Base-by-base conservation (phyloP, 2,888 invertebrate genomes). In the Spilarctia lutea region DNA sequence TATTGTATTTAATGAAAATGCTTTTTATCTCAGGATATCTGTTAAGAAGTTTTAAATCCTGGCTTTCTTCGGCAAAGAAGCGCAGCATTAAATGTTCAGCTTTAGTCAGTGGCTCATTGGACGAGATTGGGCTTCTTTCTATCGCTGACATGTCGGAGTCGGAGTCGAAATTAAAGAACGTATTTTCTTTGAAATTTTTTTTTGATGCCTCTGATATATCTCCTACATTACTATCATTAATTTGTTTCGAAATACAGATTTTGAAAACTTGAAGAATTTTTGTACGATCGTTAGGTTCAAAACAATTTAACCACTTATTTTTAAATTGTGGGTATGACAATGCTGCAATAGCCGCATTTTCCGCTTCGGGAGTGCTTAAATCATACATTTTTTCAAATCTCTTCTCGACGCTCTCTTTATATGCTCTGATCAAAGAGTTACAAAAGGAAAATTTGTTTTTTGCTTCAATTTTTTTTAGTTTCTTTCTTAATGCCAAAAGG, bases 331-430 rank as follows among this genome's bases (percentile, higher is more conserved):
- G 42, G 13, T 42, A 42, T 13, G 42, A 42, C 13, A 42, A 13
- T 13, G 77, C 75, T 35, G 79, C 75, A 20, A 77, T 71, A 45
- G 77, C 77, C 10, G 77, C 79, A 77, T 79, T 67, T 79, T 79
- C 74, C n/a, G 75, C 75, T 48, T 72, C 74, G 68, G 70, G 39
- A 42, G 71, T 70, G 72, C 42, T 56, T 63, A 75, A 10, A 60
- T 77, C 75, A 65, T 71, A 79, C 42, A 63, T 45, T 24, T 76
- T 30, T 68, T 70, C n/a, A 72, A 75, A 78, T 71, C 75, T 69
- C 0, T 52, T 75, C 68, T 76, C 70, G 27, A 75, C 42, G 60
- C 74, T 70, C 52, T 67, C 16, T 68, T 35, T 56, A 65, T 78
- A 78, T 18, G 65, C 24, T 45, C 71, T 27, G 10, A 73, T 68